A percentile compares a stretch with the other conserved stretches of the same genome.
Evolutionary conservation across 2,888 invertebrate genomes (phyloP).

Genomic region (Caenorhabditis japonica): DNA sequence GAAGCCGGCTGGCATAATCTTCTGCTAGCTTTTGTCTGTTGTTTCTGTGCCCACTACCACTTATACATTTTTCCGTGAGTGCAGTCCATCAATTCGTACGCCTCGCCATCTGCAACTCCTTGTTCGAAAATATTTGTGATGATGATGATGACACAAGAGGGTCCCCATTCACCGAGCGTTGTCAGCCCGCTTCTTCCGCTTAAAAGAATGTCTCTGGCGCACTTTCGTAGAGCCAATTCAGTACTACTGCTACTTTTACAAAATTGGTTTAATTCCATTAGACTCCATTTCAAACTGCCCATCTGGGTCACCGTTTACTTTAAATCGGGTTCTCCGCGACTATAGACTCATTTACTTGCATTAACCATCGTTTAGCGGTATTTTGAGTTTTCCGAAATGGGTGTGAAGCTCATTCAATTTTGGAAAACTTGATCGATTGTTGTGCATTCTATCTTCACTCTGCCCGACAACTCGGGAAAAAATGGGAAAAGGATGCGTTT

Average conservation of each 20-base stretch:
- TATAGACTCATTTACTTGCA: slow-evolving; percentile 19
- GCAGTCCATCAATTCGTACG: slow-evolving; percentile 24
- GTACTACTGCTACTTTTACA: slow-evolving; percentile 40
- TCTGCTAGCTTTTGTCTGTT: slow-evolving; percentile 31
- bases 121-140: slow-evolving; percentile 40
- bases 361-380: slow-evolving; percentile 22
- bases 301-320: slow-evolving; percentile 46
- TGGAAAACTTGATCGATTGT: slow-evolving; percentile 43
- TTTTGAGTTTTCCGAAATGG: neutral
- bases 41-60: slow-evolving; percentile 2
- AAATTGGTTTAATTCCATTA: slow-evolving; percentile 52
- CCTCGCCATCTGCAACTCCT: slow-evolving; percentile 31
- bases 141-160: slow-evolving; percentile 34
- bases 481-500: slow-evolving; percentile 3
- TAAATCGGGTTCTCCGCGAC: slow-evolving; percentile 27
- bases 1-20: slow-evolving; percentile 51
- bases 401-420: slow-evolving; percentile 13
- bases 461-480: slow-evolving; percentile 22
- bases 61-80: slow-evolving; percentile 20
- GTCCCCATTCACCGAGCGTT: slow-evolving; percentile 16
- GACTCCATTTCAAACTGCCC: slow-evolving; percentile 34
- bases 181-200: slow-evolving; percentile 10
- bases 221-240: slow-evolving; percentile 36
- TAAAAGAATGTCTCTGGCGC: slow-evolving; percentile 24
- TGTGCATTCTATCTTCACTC: slow-evolving; percentile 40